phyloP scores from a whole-genome alignment of 2,888 invertebrate species.

The Mechanitis mazaeus region DNA sequence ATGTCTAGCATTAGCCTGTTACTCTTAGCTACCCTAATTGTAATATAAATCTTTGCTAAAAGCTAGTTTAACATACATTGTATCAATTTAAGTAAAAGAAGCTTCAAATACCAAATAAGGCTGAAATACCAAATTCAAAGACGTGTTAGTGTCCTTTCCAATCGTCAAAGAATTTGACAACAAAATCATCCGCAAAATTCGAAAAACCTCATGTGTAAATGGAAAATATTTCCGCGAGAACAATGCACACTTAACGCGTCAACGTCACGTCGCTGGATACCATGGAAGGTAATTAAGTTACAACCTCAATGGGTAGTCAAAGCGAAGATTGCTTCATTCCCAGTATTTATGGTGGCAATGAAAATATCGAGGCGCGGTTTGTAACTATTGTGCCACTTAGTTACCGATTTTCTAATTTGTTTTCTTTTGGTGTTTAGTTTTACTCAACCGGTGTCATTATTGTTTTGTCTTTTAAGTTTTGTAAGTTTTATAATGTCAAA shows the following conservation, averaged over 20 bases:
- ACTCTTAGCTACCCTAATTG: too few species aligned
- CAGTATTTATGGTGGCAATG: slow-evolving; percentile 51
- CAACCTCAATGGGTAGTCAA: slow-evolving; percentile 48
- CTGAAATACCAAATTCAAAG: not conserved
- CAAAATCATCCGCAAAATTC: not conserved
- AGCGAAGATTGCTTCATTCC: slow-evolving; percentile 46
- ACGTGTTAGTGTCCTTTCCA: not conserved
- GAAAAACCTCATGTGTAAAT: slow-evolving; percentile 12
- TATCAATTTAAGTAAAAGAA: too few species aligned
- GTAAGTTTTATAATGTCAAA: not conserved
- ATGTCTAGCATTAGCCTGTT: too few species aligned
- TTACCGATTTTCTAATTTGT: slow-evolving; percentile 32
- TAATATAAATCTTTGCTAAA: too few species aligned
- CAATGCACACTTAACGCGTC: slow-evolving; percentile 29
- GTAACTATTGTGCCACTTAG: slow-evolving; percentile 41
- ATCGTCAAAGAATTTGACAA: not conserved
- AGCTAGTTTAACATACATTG: too few species aligned
- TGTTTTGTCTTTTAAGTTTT: not conserved
- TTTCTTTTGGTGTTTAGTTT: slow-evolving; percentile 14
- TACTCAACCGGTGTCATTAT: slow-evolving; percentile 10
- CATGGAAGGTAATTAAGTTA: slow-evolving; percentile 49
- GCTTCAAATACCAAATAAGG: too few species aligned
- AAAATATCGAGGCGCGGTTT: slow-evolving; percentile 48
- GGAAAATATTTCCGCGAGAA: slow-evolving; percentile 24
- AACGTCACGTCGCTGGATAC: slow-evolving; percentile 32